Percentiles rank a stretch among this genome's conserved stretches.
Evolutionary conservation across 35 echinoderm and acorn worm genomes (phyloP).

Genomic region (Acanthaster planci): DNA sequence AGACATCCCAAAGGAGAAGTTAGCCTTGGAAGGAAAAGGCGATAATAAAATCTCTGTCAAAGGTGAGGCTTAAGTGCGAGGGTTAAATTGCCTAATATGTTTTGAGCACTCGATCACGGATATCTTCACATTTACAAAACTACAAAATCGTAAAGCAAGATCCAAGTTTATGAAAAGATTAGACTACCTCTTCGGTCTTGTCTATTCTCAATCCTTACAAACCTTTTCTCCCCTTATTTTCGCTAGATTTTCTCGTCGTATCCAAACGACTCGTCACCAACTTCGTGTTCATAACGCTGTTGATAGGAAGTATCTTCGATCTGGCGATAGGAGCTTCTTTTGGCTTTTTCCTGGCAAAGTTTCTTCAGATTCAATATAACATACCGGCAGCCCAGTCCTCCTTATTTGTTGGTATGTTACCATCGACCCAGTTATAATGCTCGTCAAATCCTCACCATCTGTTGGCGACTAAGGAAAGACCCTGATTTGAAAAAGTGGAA

Average conservation of each 20-base stretch:
- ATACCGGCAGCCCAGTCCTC: slow-evolving; percentile 53
- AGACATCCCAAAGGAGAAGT: not conserved
- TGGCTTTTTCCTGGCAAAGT: slow-evolving; percentile 52
- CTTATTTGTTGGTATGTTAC: slow-evolving; percentile 49
- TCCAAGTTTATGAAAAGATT: too few relatives aligned
- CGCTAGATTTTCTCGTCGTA: slow-evolving; percentile 52
- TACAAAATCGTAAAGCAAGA: not conserved
- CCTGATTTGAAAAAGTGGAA: too few relatives aligned
- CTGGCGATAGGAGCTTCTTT: slow-evolving; percentile 28
- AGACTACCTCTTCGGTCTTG: too few relatives aligned
- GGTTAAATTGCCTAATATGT: not conserved
- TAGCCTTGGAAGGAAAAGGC: not conserved
- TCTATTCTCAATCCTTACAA: too few relatives aligned
- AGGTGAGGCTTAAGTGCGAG: too few relatives aligned
- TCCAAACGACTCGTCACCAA: slow-evolving; percentile 45
- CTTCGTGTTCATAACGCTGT: slow-evolving; percentile 30
- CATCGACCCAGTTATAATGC: too few relatives aligned
- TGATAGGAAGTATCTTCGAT: slow-evolving; percentile 22
- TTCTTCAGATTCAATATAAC: slow-evolving; percentile 58
- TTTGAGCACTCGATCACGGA: not conserved
- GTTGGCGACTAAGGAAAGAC: too few relatives aligned
- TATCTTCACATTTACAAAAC: too few relatives aligned
- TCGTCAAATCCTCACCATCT: too few relatives aligned
- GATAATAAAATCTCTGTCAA: not conserved
- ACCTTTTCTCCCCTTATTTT: too few relatives aligned